phyloP scores from a whole-genome alignment of 2,797 vertebrate species.

The Brotula barbata region DNA sequence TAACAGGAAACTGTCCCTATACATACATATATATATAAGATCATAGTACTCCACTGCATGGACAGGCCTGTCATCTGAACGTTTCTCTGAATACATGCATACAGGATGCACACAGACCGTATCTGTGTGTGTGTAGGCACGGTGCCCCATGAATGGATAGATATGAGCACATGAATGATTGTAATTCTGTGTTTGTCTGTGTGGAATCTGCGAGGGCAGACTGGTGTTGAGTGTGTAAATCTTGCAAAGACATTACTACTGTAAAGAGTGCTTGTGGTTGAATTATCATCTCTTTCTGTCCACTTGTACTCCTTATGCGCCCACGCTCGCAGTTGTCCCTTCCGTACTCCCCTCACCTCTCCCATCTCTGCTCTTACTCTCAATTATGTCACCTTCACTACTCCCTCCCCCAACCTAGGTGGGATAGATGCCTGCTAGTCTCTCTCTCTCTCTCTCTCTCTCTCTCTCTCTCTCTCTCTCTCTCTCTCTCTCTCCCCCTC shows the following conservation, averaged over 20 bases:
- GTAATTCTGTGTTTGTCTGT: constrained; percentile 7
- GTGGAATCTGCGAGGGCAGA: constrained; percentile 29
- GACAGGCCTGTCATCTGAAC: too few species aligned
- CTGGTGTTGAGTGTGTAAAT: constrained; percentile 52
- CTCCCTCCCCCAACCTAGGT: constrained; percentile 45
- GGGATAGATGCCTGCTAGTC: constrained; percentile 57
- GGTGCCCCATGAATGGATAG: too few species aligned
- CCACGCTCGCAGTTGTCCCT: constrained; percentile 37
- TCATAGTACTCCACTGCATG: too few species aligned
- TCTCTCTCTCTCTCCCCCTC: constrained; percentile 10
- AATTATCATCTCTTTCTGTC: constrained; percentile 63
- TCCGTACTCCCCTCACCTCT: constrained; percentile 4
- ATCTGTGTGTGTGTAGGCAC: too few species aligned
- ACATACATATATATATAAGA: too few species aligned
- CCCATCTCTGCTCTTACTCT: constrained; percentile 20
- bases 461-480: too few species aligned
- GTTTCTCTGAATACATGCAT: too few species aligned
- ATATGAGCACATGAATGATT: too few species aligned
- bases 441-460: background rate
- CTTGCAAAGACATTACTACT: constrained; percentile 46
- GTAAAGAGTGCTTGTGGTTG: constrained; percentile 43
- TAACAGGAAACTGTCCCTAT: too few species aligned
- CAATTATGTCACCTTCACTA: constrained; percentile 67
- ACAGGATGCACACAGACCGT: too few species aligned
- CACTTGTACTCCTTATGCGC: constrained; percentile 25